phyloP scores from a whole-genome alignment of 1,140 invertebrate species.

The Drosophila obscura region DNA sequence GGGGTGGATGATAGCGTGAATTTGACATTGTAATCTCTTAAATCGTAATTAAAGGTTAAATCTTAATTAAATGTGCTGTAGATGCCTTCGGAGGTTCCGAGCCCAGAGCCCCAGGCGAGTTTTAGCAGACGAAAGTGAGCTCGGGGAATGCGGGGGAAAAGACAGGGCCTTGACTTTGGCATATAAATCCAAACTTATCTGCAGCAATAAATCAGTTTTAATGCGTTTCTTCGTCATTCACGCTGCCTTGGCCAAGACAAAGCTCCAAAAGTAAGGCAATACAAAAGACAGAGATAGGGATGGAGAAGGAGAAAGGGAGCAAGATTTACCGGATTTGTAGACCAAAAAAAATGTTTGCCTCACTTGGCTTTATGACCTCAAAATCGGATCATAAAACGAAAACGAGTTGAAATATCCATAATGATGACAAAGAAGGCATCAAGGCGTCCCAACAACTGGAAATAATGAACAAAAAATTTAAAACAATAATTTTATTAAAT shows the following conservation, averaged over 20 bases:
- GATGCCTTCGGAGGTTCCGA: conserved; percentile 15
- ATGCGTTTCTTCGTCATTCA: conserved; percentile 60
- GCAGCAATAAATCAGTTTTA: conserved; percentile 78
- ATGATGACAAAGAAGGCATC: conserved; percentile 14
- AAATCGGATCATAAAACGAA: conserved; percentile 46
- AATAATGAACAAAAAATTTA: too few relatives aligned
- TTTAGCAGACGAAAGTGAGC: conserved; percentile 24
- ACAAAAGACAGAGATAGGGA: background rate
- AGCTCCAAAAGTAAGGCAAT: background rate
- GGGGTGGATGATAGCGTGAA: conserved; percentile 35
- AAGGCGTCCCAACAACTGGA: background rate
- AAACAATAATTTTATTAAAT: too few relatives aligned
- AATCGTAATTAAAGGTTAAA: conserved; percentile 80
- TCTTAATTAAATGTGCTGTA: conserved; percentile 71
- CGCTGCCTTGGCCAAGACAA: conserved; percentile 40
- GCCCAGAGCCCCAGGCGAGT: conserved; percentile 3
- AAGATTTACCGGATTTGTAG: conserved; percentile 39
- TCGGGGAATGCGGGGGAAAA: background rate
- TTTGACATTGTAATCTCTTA: conserved; percentile 74
- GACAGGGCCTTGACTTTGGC: conserved; percentile 27
- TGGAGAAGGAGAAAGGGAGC: background rate
- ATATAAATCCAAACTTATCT: conserved; percentile 79
- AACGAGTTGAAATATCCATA: conserved; percentile 47
- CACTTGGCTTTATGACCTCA: conserved; percentile 41
- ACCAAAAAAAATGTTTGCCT: conserved; percentile 16